These are phyloP conservation scores for Misgurnus anguillicaudatus DNA, from an alignment of 2,113 vertebrate genomes.

Conservation along the genomic window DNA sequence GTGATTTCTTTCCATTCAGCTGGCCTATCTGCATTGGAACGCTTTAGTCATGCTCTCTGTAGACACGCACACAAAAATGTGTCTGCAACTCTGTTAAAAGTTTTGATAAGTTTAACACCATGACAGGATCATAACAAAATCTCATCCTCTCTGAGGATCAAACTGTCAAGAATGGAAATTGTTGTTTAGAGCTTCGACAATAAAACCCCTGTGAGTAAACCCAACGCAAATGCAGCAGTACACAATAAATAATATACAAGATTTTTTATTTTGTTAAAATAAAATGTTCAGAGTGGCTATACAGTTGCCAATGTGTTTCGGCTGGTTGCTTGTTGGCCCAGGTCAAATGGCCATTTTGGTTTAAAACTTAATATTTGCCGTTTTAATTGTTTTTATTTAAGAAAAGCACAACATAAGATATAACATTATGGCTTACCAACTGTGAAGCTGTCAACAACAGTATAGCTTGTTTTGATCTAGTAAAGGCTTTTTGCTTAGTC, in stretches of 20 bases:
- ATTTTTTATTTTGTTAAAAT: background rate
- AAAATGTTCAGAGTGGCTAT: too few relatives aligned
- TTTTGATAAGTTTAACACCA: background rate
- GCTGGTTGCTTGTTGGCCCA: too few relatives aligned
- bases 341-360: too few relatives aligned
- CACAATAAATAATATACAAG: background rate
- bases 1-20: conserved; percentile 29
- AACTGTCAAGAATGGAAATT: conserved; percentile 1
- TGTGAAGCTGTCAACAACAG: conserved; percentile 14
- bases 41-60: background rate
- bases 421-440: background rate
- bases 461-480: background rate
- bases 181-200: background rate
- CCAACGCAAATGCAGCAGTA: background rate
- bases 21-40: conserved; percentile 18
- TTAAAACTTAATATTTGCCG: background rate
- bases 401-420: background rate
- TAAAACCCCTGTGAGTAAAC: background rate
- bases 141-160: background rate
- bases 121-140: conserved; percentile 4
- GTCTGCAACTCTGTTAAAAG: background rate
- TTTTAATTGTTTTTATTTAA: conserved; percentile 1
- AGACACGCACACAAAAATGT: background rate
- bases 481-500: background rate
- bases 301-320: too few relatives aligned